Conservation (phyloP, 2,113 vertebrate species). For the Dermatemys mawii region DNA sequence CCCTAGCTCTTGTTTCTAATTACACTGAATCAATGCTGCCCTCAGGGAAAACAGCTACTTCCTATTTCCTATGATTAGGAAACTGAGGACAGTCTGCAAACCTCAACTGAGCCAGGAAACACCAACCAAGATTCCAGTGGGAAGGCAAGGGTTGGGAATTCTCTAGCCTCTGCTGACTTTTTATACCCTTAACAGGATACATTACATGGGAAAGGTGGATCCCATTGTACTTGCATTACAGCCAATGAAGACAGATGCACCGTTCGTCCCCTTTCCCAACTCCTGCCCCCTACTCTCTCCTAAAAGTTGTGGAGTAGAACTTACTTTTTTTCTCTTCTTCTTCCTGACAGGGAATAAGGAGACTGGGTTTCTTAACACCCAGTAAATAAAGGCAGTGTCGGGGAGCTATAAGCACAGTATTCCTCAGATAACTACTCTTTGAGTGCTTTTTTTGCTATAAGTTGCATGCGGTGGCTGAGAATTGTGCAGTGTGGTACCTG, state of each 20-base stretch:
- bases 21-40: neutral
- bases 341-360: neutral
- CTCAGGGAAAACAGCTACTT: neutral
- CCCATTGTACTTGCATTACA: neutral
- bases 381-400: neutral
- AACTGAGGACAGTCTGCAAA: neutral
- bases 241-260: neutral
- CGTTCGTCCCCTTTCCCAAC: neutral
- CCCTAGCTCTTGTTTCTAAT: neutral
- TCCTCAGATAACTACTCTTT: conserved; percentile 23
- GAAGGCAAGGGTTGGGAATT: neutral
- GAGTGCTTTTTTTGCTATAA: conserved; percentile 21
- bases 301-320: neutral
- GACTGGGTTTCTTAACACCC: neutral
- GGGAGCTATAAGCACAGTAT: neutral
- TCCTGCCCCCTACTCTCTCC: neutral
- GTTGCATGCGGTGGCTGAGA: conserved; percentile 37
- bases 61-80: neutral
- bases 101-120: neutral
- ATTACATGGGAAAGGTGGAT: neutral
- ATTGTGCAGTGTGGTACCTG: neutral
- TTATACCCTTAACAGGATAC: neutral
- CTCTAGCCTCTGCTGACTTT: neutral
- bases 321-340: neutral
- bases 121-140: neutral